These are phyloP conservation scores for Trachelipus rathkii DNA, from an alignment of 1,140 invertebrate genomes.

Conservation along the genomic window DNA sequence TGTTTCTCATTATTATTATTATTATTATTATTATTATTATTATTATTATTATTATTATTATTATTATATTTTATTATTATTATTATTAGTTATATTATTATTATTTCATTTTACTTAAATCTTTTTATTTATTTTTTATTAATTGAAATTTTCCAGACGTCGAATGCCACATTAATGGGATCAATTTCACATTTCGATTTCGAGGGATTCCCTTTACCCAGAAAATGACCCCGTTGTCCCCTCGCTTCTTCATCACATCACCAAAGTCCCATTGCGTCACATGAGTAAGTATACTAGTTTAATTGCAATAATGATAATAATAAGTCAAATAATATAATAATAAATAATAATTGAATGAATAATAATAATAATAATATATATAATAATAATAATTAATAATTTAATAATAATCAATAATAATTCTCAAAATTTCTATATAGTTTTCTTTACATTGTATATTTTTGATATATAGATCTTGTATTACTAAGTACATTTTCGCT, in stretches of 20 bases:
- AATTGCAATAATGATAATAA: neutral
- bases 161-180: constrained; percentile 25
- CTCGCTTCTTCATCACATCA: constrained; percentile 14
- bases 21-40: no score
- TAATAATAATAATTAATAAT: constrained; percentile 8
- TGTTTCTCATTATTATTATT: no score
- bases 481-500: no score
- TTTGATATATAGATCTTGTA: no score
- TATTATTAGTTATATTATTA: no score
- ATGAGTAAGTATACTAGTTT: constrained; percentile 17
- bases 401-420: constrained; percentile 12
- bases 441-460: no score
- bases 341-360: constrained; percentile 11
- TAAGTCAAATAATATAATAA: constrained; percentile 17
- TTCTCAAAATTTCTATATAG: no score
- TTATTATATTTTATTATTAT: no score
- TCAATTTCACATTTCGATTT: constrained; percentile 22
- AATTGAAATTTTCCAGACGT: constrained; percentile 12
- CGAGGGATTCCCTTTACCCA: constrained; percentile 26
- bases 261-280: constrained; percentile 18
- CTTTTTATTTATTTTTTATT: no score
- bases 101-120: no score
- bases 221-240: constrained; percentile 14
- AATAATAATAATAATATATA: constrained; percentile 8
- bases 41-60: no score